A percentile compares a stretch with the other conserved stretches of the same genome.
Conservation (phyloP, 2,113 vertebrate genomes). For the Lethenteron reissneri region DNA sequence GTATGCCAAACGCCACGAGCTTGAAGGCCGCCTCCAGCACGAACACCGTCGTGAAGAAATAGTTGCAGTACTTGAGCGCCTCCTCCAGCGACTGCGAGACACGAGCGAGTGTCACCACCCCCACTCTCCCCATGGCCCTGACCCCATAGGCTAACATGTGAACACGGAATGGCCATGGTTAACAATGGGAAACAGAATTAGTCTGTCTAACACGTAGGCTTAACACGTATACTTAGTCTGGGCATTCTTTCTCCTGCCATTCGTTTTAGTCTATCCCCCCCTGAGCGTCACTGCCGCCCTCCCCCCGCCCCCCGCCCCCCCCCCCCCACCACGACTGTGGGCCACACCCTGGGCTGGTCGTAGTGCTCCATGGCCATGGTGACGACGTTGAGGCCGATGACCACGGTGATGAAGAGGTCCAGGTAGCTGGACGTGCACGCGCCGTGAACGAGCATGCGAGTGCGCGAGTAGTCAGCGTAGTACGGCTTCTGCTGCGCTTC, state of each 20-base stretch:
- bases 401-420: conserved; percentile 91
- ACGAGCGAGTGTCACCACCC: not conserved
- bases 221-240: too few species aligned
- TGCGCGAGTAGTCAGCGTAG: conserved; percentile 87
- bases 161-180: too few species aligned
- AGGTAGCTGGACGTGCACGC: conserved; percentile 91
- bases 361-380: conserved; percentile 99
- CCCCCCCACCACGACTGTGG: too few species aligned
- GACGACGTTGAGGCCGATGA: conserved; percentile 90
- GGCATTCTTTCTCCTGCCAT: too few species aligned
- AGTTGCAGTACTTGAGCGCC: conserved; percentile 91
- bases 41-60: conserved; percentile 90
- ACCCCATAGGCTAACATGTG: too few species aligned
- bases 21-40: conserved; percentile 92
- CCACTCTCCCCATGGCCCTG: too few species aligned
- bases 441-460: conserved; percentile 77
- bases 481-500: conserved; percentile 97
- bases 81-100: conserved; percentile 49
- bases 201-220: too few species aligned
- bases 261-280: too few species aligned
- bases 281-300: too few species aligned
- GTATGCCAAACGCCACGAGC: conserved; percentile 77
- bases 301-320: too few species aligned
- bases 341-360: conserved; percentile 58
- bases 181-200: too few species aligned